Percentiles rank a stretch among this genome's conserved stretches.
Conservation (phyloP, 2,888 invertebrate species). For the Mantis religiosa region DNA sequence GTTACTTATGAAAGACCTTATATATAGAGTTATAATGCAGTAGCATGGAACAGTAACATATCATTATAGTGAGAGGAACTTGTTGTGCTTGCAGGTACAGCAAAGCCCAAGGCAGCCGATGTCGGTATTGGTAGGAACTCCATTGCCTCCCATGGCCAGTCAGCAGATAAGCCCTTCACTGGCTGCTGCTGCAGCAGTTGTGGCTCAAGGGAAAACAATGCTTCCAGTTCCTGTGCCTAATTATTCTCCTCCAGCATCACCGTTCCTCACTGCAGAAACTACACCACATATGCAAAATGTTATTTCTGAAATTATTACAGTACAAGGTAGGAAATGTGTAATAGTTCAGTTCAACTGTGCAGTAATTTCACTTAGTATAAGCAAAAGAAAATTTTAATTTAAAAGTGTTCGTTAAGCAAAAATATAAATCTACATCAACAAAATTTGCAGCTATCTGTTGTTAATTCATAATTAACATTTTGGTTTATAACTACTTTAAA, state of each 20-base stretch:
- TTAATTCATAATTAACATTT: too few species aligned
- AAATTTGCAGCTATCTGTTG: too few species aligned
- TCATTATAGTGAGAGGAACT: neutral
- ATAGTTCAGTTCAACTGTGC: too few species aligned
- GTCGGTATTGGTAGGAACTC: neutral
- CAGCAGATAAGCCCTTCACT: neutral
- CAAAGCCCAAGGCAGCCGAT: neutral
- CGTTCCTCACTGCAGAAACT: conserved; percentile 9
- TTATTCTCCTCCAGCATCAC: conserved; percentile 22
- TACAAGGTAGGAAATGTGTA: neutral
- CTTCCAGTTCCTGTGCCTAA: conserved; percentile 10
- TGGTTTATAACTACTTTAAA: too few species aligned
- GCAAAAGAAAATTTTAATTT: too few species aligned
- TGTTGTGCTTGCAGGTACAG: neutral
- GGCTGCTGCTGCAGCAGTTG: neutral
- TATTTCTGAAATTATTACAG: neutral
- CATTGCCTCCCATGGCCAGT: neutral
- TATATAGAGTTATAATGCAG: neutral
- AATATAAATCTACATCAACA: too few species aligned
- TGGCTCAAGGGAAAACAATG: neutral
- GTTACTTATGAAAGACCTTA: too few species aligned
- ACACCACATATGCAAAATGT: neutral
- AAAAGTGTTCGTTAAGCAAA: too few species aligned
- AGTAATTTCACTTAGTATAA: too few species aligned
- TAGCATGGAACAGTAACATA: neutral